Conservation (phyloP, 2,797 vertebrate species). For the Enteromius paludinosus region DNA sequence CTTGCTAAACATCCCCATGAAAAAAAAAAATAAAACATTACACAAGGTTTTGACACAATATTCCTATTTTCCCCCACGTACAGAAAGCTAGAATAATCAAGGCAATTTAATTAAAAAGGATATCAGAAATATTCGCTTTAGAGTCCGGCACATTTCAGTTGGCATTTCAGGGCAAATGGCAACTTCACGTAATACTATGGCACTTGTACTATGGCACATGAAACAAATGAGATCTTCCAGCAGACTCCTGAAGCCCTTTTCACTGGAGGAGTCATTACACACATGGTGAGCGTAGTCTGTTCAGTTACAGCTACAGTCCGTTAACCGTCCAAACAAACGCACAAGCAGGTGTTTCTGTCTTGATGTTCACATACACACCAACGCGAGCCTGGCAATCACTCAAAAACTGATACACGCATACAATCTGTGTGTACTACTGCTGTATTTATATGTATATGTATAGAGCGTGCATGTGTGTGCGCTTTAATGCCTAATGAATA, state of each 20-base stretch:
- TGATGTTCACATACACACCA: conserved; percentile 21
- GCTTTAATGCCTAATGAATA: conserved; percentile 59
- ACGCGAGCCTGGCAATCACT: background rate
- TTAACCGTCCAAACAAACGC: conserved; percentile 54
- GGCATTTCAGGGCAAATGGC: conserved; percentile 4
- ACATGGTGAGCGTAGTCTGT: conserved; percentile 41
- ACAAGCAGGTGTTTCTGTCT: conserved; percentile 50
- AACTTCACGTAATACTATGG: background rate
- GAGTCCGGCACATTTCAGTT: background rate
- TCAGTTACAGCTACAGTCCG: conserved; percentile 46
- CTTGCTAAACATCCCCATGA: background rate
- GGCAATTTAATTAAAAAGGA: background rate
- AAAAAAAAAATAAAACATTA: background rate
- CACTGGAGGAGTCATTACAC: conserved; percentile 35
- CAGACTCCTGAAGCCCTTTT: conserved; percentile 25
- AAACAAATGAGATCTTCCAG: conserved; percentile 31
- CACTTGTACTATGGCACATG: background rate
- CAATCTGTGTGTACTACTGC: background rate
- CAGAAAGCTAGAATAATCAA: background rate
- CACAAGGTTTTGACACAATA: background rate
- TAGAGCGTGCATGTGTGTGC: background rate
- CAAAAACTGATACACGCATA: conserved; percentile 1
- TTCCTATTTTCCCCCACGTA: background rate
- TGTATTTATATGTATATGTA: conserved; percentile 23
- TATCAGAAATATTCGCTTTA: too few relatives aligned